Conservation (phyloP, 2,888 invertebrate species). For the Limnephilus lunatus region DNA sequence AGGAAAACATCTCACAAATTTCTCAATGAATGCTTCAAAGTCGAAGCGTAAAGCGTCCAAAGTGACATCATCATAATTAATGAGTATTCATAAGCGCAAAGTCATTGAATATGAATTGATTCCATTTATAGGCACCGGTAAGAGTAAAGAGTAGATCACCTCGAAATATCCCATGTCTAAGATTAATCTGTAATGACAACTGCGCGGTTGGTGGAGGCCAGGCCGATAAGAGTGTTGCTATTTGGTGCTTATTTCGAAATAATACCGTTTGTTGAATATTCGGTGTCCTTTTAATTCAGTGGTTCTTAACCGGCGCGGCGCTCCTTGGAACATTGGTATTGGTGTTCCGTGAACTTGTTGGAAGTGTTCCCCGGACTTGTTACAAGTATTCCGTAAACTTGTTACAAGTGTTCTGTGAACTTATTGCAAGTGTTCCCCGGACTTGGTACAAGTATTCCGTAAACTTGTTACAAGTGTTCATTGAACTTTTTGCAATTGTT, state of each 20-base stretch:
- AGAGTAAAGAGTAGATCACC: constrained; percentile 44
- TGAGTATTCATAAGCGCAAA: background rate
- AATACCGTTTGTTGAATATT: constrained; percentile 6
- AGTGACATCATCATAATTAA: background rate
- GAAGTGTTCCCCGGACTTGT: too few species aligned
- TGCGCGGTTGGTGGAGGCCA: background rate
- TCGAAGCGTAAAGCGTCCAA: background rate
- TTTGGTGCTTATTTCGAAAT: constrained; percentile 21
- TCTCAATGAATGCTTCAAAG: background rate
- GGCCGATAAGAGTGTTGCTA: background rate
- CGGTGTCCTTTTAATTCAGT: constrained; percentile 17
- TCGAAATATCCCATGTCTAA: constrained; percentile 10
- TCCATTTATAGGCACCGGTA: background rate
- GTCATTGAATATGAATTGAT: constrained; percentile 3
- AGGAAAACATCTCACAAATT: background rate
- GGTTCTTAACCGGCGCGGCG: background rate
- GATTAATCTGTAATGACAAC: constrained; percentile 15
- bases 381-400: too few species aligned
- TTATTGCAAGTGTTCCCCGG: too few species aligned
- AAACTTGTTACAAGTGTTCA: too few species aligned
- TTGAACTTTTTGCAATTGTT: too few species aligned
- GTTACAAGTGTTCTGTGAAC: too few species aligned
- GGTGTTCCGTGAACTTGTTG: too few species aligned
- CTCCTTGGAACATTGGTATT: background rate
- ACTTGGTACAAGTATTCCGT: too few species aligned